Evolutionary conservation across 1,140 invertebrate species (phyloP), one percentile per base, ranked within the genome.

Genomic region (Ceratitis capitata): DNA sequence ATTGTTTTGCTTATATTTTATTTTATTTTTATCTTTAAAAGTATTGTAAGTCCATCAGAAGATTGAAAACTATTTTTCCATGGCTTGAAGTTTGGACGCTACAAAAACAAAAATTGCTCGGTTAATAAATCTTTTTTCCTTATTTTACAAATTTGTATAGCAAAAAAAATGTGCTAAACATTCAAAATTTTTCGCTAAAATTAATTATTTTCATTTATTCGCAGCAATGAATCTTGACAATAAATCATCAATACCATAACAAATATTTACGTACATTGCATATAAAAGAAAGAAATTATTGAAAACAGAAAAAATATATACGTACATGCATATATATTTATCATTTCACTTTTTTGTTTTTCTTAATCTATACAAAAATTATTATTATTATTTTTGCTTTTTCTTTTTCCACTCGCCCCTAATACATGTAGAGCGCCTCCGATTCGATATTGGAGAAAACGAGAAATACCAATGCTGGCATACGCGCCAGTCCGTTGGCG

Each of bases 381-480:
- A 69, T 69, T 19, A n/a, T n/a, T 69, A 49, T 85, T 23, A 35
- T 49, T 84, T 83, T 56, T 26, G 39, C 74, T 85, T 85, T 83
- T 35, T 39, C 23, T 64, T 61, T 84, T 42, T 23, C 39, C 45
- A 12, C 45, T 47, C 45, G 45, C 47, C n/a, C n/a, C n/a, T n/a
- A n/a, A 56, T 3, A 56, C 23, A 56, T 45, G 23, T 42, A 86
- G 86, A 87, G 85, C 74, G 83, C 86, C 14, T 87, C 86, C 58
- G 86, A 87, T 56, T 86, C 86, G 19, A 26, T 87, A 10, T 64
- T 87, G 45, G 85, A 85, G 83, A 87, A 87, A 32, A 85, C 45
- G 29, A 84, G 83, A 84, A 51, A 23, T 64, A 42, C 42, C 42
- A 84, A 53, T 23, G 56, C 29, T 5, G 56, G 23, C 39, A 42